Base-by-base conservation (phyloP, 1,140 invertebrate genomes). In the Anagrus nilaparvatae region DNA sequence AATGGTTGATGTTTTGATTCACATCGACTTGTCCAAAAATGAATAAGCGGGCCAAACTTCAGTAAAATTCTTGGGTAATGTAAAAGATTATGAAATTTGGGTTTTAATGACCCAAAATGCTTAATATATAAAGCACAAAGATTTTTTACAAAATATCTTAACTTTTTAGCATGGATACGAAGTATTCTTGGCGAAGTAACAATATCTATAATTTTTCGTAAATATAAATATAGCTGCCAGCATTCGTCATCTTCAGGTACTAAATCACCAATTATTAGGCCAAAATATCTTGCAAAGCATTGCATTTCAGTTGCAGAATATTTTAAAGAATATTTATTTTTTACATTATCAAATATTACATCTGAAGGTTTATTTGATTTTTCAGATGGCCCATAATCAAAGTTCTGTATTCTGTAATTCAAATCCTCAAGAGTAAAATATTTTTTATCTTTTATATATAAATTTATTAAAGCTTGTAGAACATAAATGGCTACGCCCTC, bases 291-390 rank as follows among this genome's bases (percentile, higher is more conserved):
- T 7, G n/a, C 14, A 4, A 38, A 28, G 19, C 13, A 25, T 3
- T 8, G 13, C 36, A 38, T 28, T 13, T 38, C 36, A 16, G 36
- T 4, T 1, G 36, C 36, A 18, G 24, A 28, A n/a, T 28, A 17
- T 13, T 28, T 38, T 5, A 28, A 5, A 17, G n/a, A 17, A 48
- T 39, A 39, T 45, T 45, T 20, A 39, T 27, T 40, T 29, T 31
- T 19, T 39, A 12, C 7, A n/a, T n/a, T n/a, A 17, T 32, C 41
- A 29, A 39, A 42, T 18, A 14, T 40, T 21, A 42, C 18, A 25
- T 30, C 24, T 28, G 36, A 35, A 1, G 44, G 45, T 34, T 38
- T 32, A 35, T 50, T 44, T 34, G 24, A n/a, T n/a, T n/a, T n/a
- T n/a, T n/a, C n/a, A n/a, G n/a, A n/a, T n/a, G n/a, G n/a, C n/a